phyloP scores from a whole-genome alignment of 2,888 invertebrate species.

The Pollenia griseotomentosa region DNA sequence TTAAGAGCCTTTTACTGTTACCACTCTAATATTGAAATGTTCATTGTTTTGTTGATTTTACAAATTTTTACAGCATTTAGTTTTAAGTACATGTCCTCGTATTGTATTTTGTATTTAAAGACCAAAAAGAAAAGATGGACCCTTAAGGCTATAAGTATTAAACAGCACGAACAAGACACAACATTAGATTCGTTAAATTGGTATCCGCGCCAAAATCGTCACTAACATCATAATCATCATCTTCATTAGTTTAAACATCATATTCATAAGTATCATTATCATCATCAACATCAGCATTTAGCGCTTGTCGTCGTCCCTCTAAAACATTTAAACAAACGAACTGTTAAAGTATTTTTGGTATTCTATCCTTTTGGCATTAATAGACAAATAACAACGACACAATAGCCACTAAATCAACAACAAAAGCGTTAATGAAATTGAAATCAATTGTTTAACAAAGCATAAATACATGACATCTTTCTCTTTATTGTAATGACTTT shows the following conservation, averaged over 20 bases:
- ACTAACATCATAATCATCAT: background rate
- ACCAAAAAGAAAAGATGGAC: background rate
- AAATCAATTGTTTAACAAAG: slow-evolving; percentile 73
- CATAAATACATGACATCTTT: slow-evolving; percentile 65
- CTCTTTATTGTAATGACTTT: background rate
- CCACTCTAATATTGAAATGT: slow-evolving; percentile 29
- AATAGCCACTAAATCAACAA: slow-evolving; percentile 72
- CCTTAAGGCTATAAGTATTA: slow-evolving; percentile 36
- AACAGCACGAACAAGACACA: slow-evolving; percentile 3
- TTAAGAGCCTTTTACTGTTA: background rate
- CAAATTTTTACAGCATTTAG: slow-evolving; percentile 55
- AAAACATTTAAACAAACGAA: slow-evolving; percentile 37
- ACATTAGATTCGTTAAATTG: slow-evolving; percentile 29
- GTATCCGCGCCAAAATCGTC: background rate
- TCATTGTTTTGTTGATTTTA: slow-evolving; percentile 46
- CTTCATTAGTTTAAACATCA: background rate
- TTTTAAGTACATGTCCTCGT: slow-evolving; percentile 44
- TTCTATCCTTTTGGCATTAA: slow-evolving; percentile 44
- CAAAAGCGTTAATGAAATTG: slow-evolving; percentile 73
- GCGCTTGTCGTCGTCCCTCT: slow-evolving; percentile 53
- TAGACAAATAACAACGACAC: slow-evolving; percentile 58
- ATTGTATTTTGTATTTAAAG: slow-evolving; percentile 16
- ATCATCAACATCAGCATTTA: slow-evolving; percentile 4
- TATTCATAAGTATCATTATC: slow-evolving; percentile 8
- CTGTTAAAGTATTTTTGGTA: background rate